A percentile compares a stretch with the other conserved stretches of the same genome.
Evolutionary conservation across 2,113 vertebrate species (phyloP).

Genomic region (Perca fluviatilis): DNA sequence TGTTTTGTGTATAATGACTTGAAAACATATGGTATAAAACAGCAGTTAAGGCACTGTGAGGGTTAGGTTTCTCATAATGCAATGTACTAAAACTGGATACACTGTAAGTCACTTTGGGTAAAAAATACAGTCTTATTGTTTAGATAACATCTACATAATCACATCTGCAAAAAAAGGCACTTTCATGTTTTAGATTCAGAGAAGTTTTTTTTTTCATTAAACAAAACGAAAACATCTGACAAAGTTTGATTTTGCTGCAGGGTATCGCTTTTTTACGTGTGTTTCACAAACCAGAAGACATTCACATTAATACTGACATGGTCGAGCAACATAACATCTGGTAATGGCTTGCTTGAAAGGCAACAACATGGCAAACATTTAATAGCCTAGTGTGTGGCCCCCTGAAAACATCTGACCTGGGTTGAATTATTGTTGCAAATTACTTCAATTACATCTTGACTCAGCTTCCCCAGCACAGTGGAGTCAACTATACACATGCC

Average conservation of each 20-base stretch:
- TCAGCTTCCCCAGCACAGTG: conserved; percentile 57
- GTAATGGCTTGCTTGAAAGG: conserved; percentile 68
- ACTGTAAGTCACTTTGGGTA: conserved; percentile 45
- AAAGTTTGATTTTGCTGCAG: conserved; percentile 72
- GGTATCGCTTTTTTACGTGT: conserved; percentile 62
- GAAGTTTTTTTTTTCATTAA: conserved; percentile 2
- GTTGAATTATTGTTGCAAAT: conserved; percentile 72
- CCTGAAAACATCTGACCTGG: conserved; percentile 74
- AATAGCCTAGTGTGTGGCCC: conserved; percentile 75
- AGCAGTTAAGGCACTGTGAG: conserved; percentile 56
- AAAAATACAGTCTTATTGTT: conserved; percentile 22
- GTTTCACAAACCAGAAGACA: conserved; percentile 79
- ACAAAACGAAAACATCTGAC: conserved; percentile 67
- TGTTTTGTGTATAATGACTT: conserved; percentile 30
- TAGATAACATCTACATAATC: conserved; percentile 28
- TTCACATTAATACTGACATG: conserved; percentile 85
- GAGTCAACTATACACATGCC: conserved; percentile 52
- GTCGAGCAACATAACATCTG: conserved; percentile 73
- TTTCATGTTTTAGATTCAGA: conserved; percentile 41
- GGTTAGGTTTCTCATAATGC: conserved; percentile 32
- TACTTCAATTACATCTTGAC: conserved; percentile 70
- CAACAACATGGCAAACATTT: conserved; percentile 69
- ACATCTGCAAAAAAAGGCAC: conserved; percentile 36
- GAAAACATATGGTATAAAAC: conserved; percentile 43
- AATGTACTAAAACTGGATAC: conserved; percentile 40